Base-by-base conservation (phyloP, 2,113 vertebrate species). In the Sprattus sprattus region DNA sequence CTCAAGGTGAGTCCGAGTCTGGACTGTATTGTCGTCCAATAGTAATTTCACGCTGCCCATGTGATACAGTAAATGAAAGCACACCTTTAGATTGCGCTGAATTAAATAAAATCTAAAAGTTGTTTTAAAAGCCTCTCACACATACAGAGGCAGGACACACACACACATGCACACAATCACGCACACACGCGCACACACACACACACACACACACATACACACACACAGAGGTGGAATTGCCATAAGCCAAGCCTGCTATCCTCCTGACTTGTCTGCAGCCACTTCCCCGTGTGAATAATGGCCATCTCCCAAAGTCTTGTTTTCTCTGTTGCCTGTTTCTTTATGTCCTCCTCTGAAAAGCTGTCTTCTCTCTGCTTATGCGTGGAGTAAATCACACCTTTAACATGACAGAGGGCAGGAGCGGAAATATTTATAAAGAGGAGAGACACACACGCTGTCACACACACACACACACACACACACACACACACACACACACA, bases 341-440 rank as follows among this genome's bases (percentile, higher is more conserved):
- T 47, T 71, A 47, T 47, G 45, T 78, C 16, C 81, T 25, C 20
- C 16, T 64, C 45, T 8, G 28, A 64, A 20, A 84, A 46, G 50
- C 67, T 64, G 44, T 75, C 64, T 83, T 81, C 67, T 81, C 20
- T 64, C 82, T 81, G 49, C 28, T 83, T 49, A 64, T 28, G 84
- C 45, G 18, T 6, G 47, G 25, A 46, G 25, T 81, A 85, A 85
- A 85, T 87, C 39, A 78, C 45, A 8, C 7, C 67, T 46, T 52
- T 87, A 57, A 87, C 64, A 44, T 78, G 84, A 78, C 54, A 84
- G 81, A 81, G 60, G 67, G 81, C 39, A 60, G 39, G 39, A 39
- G 39, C 39, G 39, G 39, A 39, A 39, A 39, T 39, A 39, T 39
- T 39, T 39, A 39, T 39, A 39, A 39, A 39, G 39, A 39, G 39